These are phyloP conservation scores for Tenrec ecaudatus DNA, from an alignment of 2,113 vertebrate genomes.

Conservation along the genomic window DNA sequence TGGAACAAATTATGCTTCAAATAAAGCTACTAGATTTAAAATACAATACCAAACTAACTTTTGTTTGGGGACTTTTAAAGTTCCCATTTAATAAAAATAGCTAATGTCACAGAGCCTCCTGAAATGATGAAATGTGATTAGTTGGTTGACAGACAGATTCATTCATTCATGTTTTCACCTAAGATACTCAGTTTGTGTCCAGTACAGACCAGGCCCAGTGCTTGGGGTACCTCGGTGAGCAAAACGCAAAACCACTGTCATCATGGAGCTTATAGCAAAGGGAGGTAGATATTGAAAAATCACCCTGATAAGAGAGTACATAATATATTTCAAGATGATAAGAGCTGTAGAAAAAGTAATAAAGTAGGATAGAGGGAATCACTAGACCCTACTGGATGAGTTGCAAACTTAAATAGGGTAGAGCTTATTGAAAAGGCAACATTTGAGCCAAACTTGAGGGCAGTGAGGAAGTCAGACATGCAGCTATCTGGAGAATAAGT, in stretches of 20 bases:
- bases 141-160: neutral
- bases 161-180: neutral
- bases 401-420: constrained; percentile 12
- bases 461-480: neutral
- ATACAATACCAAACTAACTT: constrained; percentile 38
- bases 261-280: neutral
- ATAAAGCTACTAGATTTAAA: constrained; percentile 58
- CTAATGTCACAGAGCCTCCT: constrained; percentile 38
- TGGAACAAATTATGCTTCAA: constrained; percentile 54
- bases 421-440: neutral
- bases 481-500: neutral
- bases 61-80: constrained; percentile 14
- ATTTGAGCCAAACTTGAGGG: constrained; percentile 4
- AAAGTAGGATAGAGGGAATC: neutral
- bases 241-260: constrained; percentile 28
- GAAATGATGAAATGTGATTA: constrained; percentile 39
- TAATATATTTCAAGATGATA: constrained; percentile 17
- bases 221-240: neutral
- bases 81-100: constrained; percentile 38
- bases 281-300: constrained; percentile 10
- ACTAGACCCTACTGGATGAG: neutral
- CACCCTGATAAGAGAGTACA: neutral
- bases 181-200: neutral
- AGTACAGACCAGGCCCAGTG: neutral
- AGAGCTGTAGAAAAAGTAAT: neutral